Conservation (phyloP, 2,797 vertebrate genomes). For the Esox masquinongy region DNA sequence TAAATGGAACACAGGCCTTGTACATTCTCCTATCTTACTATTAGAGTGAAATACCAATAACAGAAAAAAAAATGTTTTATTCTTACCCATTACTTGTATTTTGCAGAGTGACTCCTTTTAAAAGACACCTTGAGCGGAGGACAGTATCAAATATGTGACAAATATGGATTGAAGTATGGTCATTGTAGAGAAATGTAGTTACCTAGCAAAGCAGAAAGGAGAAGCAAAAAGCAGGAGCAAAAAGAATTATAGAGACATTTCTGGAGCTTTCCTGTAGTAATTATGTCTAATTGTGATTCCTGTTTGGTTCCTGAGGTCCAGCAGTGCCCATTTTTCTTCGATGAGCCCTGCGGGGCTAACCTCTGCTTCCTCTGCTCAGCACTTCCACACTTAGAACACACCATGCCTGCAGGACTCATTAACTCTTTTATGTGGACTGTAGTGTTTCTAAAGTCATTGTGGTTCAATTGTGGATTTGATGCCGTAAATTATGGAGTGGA, state of each 20-base stretch:
- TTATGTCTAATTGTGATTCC: constrained; percentile 73
- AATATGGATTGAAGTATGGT: constrained; percentile 9
- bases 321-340: constrained; percentile 58
- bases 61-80: too few species aligned
- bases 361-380: constrained; percentile 70
- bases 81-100: background rate
- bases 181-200: constrained; percentile 54
- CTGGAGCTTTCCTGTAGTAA: constrained; percentile 67
- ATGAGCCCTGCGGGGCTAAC: constrained; percentile 69
- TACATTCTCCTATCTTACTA: background rate
- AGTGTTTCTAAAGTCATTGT: constrained; percentile 6
- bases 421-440: constrained; percentile 16
- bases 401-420: constrained; percentile 70
- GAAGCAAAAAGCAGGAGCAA: constrained; percentile 59
- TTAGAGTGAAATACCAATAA: background rate
- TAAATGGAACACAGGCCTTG: background rate
- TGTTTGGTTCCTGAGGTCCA: constrained; percentile 58
- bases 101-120: background rate
- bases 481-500: background rate
- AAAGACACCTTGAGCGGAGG: background rate
- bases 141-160: background rate
- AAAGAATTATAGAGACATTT: constrained; percentile 68
- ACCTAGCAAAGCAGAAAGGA: constrained; percentile 55
- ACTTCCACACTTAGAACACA: constrained; percentile 68
- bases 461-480: background rate